Evolutionary conservation across 2,888 invertebrate species (phyloP), one percentile per base, ranked within the genome.

Genomic region (Rhagonycha fulva): DNA sequence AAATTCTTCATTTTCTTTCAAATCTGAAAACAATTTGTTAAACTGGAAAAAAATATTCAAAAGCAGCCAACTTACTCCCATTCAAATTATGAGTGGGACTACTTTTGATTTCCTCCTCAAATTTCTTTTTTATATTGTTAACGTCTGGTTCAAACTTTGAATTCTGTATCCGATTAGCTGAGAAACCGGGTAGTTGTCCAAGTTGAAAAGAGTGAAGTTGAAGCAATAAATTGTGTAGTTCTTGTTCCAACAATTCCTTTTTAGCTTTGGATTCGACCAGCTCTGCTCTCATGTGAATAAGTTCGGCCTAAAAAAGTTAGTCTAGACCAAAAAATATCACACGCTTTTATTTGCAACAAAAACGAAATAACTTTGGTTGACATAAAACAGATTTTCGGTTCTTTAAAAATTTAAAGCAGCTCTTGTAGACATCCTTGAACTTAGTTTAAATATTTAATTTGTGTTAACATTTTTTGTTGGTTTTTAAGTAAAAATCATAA

Each of bases 211-310:
- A 88, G 84, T 92, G 92, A 32, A 92, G 85, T 83, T 92, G 92
- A 47, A 92, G 87, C 79, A 93, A 85, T 78, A 93, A 86, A 77
- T 91, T 90, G 83, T 92, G 91, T 73, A 91, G 87, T 84, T 94
- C 92, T 80, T 91, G 90, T 83, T 93, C 92, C 76, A 92, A 84
- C 28, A 91, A 88, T 80, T 90, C 88, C 78, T 90, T 89, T 71
- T 89, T 89, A 12, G 94, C 92, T 84, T 92, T 89, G 12, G 93
- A 91, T 82, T 94, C 93, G 70, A 92, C 91, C 82, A 95, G 87
- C 85, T 95, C 94, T 72, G 93, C 91, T 82, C 94, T 91, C 89
- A 94, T 91, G 84, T 93, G 92, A 72, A 93, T 91, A 80, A 95
- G 88, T 87, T 95, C 95, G 75, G 95, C 94, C 95, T 95, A 89